A percentile compares a stretch with the other conserved stretches of the same genome.
Evolutionary conservation across 2,888 invertebrate genomes (phyloP).

Genomic region (Megalurothrips usitatus): DNA sequence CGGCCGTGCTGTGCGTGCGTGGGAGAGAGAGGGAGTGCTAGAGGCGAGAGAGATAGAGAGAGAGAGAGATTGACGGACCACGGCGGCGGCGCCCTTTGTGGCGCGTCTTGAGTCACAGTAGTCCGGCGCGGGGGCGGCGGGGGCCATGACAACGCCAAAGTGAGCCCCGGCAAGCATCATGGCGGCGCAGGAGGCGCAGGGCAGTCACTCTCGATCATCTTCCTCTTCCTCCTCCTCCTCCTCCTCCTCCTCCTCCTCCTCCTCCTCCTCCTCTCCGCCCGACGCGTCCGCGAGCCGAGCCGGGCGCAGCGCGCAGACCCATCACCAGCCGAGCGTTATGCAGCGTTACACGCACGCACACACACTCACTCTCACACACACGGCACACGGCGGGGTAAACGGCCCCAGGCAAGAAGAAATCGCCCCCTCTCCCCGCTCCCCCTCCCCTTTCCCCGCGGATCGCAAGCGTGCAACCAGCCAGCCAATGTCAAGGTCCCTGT

Average conservation of each 20-base stretch:
- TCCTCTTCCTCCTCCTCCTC: slow-evolving; percentile 25
- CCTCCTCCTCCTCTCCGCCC: not conserved
- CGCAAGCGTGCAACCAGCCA: not conserved
- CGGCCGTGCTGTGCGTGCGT: slow-evolving; percentile 23
- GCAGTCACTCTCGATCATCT: not conserved
- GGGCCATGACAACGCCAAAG: not conserved
- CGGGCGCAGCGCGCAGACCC: too few species aligned
- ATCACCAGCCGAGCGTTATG: too few species aligned
- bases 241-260: not conserved
- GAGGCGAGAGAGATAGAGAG: slow-evolving; percentile 35
- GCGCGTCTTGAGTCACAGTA: not conserved
- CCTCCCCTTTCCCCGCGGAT: not conserved
- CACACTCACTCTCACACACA: too few species aligned
- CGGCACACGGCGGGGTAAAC: not conserved
- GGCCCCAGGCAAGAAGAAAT: not conserved
- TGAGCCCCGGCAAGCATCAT: not conserved
- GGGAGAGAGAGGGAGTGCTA: slow-evolving; percentile 35
- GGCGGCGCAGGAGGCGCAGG: not conserved
- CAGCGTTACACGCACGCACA: too few species aligned
- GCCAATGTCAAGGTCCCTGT: slow-evolving; percentile 2
- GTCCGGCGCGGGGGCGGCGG: not conserved
- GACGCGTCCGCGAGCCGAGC: not conserved
- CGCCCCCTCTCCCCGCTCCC: not conserved
- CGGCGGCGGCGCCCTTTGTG: too few species aligned
- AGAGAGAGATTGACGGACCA: slow-evolving; percentile 31